Evolutionary conservation across 1,140 invertebrate species (phyloP).

Genomic region (Zaprionus ornatus): DNA sequence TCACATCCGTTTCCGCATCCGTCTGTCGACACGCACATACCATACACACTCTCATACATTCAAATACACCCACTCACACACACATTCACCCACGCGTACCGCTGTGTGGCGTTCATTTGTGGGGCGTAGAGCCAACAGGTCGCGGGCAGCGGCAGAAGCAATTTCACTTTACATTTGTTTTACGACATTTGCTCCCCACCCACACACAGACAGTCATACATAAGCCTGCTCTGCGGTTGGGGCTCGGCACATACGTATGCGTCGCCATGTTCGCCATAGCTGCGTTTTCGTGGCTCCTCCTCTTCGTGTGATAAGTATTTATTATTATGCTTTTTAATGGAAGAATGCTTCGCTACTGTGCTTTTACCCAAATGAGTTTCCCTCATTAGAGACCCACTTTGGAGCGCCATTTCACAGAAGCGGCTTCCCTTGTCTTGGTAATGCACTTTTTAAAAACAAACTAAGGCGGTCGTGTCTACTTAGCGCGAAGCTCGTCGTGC

Average conservation of each 20-base stretch:
- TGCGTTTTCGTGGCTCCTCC: slow-evolving; percentile 51
- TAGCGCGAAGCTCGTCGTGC: neutral
- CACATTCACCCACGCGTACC: slow-evolving; percentile 15
- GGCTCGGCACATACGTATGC: slow-evolving; percentile 39
- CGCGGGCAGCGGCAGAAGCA: slow-evolving; percentile 68
- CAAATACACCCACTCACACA: slow-evolving; percentile 18
- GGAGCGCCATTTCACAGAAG: slow-evolving; percentile 22
- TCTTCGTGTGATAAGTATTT: slow-evolving; percentile 68
- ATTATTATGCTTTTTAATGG: slow-evolving; percentile 81
- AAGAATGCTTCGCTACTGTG: slow-evolving; percentile 60
- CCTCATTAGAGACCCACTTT: slow-evolving; percentile 65
- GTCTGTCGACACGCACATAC: slow-evolving; percentile 62
- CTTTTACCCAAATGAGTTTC: slow-evolving; percentile 81
- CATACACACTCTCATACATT: slow-evolving; percentile 20
- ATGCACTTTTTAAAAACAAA: slow-evolving; percentile 38
- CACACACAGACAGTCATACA: slow-evolving; percentile 31
- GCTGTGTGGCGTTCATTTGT: slow-evolving; percentile 48
- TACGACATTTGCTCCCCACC: slow-evolving; percentile 71
- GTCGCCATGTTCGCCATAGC: slow-evolving; percentile 34
- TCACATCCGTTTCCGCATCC: slow-evolving; percentile 78
- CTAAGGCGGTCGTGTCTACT: neutral
- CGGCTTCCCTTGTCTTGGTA: slow-evolving; percentile 3
- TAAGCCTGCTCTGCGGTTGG: slow-evolving; percentile 33
- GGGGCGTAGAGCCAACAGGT: slow-evolving; percentile 55
- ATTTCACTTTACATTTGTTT: slow-evolving; percentile 82